Conservation (phyloP, 1,140 invertebrate species). For the Brachionus manjavacas region DNA sequence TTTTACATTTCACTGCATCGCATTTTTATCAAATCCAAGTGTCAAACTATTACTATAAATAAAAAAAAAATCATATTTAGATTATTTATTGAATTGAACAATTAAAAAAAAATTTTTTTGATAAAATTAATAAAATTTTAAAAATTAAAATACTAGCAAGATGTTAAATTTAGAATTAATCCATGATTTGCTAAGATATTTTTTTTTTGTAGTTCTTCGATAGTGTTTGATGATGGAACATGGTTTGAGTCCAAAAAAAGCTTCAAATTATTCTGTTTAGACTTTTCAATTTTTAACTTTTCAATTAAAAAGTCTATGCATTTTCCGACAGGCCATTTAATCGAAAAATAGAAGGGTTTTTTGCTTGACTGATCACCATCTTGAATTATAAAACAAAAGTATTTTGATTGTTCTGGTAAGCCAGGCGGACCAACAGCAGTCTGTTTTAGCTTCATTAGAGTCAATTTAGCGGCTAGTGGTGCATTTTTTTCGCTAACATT, state of each 20-base stretch:
- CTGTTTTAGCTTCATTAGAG: conserved; percentile 36
- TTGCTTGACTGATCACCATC: background rate
- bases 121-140: background rate
- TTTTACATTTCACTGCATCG: too few species aligned
- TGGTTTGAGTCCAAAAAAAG: background rate
- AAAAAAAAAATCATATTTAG: too few species aligned
- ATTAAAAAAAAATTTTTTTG: background rate
- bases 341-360: conserved; percentile 33
- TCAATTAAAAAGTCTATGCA: conserved; percentile 16
- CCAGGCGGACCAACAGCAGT: conserved; percentile 25
- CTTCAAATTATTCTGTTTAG: background rate
- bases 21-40: too few species aligned
- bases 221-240: background rate
- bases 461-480: conserved; percentile 7
- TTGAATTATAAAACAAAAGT: conserved; percentile 17
- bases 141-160: background rate
- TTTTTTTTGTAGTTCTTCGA: conserved; percentile 4
- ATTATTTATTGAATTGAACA: too few species aligned
- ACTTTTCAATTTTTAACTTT: conserved; percentile 19
- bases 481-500: conserved; percentile 31
- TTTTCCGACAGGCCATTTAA: conserved; percentile 8
- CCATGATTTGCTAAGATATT: background rate
- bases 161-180: background rate
- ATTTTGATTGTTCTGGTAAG: background rate
- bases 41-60: too few species aligned